phyloP scores from a whole-genome alignment of 2,113 vertebrate genomes.

The Antechinus flavipes region DNA sequence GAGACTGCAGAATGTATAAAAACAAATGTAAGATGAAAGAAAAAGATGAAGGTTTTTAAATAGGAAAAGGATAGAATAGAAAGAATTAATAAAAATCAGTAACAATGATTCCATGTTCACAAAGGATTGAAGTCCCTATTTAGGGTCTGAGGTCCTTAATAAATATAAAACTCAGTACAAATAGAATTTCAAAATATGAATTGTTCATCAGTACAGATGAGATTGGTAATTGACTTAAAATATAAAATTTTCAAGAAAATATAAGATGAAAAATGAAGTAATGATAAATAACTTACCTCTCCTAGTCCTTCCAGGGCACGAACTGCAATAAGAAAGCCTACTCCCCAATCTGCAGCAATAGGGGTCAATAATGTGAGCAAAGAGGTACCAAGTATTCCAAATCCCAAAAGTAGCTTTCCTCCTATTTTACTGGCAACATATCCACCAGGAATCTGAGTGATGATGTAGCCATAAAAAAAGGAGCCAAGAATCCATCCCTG shows the following conservation, averaged over 20 bases:
- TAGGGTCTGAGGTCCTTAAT: neutral
- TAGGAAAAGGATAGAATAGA: neutral
- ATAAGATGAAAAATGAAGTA: neutral
- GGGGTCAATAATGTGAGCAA: conserved; percentile 95
- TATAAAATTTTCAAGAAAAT: conserved; percentile 10
- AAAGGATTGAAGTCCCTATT: neutral
- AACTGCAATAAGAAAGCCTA: conserved; percentile 91
- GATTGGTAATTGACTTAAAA: neutral
- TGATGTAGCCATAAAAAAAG: conserved; percentile 98
- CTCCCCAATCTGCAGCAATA: conserved; percentile 91
- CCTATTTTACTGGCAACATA: conserved; percentile 93
- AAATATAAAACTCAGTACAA: neutral
- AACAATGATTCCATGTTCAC: neutral
- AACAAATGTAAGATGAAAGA: neutral
- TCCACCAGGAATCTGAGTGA: conserved; percentile 97
- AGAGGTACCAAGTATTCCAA: conserved; percentile 92
- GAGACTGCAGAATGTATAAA: neutral
- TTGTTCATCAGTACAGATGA: neutral
- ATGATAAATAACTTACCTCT: conserved; percentile 87
- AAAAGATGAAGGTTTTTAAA: neutral
- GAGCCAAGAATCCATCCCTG: conserved; percentile 98
- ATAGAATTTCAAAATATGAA: neutral
- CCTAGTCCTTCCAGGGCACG: conserved; percentile 94
- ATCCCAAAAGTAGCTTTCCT: conserved; percentile 93
- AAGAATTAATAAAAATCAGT: neutral